Percentiles rank a stretch among this genome's conserved stretches.
These are phyloP conservation scores for Antedon mediterranea DNA, from an alignment of 53 echinoderm and acorn worm genomes.

Conservation along the genomic window DNA sequence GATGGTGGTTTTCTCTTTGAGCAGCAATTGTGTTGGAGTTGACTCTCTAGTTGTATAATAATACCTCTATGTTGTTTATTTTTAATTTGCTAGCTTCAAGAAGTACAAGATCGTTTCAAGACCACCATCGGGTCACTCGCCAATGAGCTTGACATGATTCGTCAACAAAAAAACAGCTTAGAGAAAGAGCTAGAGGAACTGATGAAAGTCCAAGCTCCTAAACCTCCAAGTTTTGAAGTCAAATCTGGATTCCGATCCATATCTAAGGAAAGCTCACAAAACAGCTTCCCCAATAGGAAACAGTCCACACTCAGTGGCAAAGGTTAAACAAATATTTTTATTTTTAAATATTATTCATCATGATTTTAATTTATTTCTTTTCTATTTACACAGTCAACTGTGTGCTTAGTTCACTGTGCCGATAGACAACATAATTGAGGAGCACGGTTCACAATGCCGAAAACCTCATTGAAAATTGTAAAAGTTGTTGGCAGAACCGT, in stretches of 20 bases:
- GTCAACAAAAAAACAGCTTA: slow-evolving; percentile 65
- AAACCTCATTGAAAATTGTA: no score
- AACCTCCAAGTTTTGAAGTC: slow-evolving; percentile 40
- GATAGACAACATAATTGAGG: no score
- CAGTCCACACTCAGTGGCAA: slow-evolving; percentile 45
- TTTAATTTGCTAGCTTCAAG: slow-evolving; percentile 32
- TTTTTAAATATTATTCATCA: background rate
- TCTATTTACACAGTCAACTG: background rate
- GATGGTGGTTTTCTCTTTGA: background rate
- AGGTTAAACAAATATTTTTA: slow-evolving; percentile 17
- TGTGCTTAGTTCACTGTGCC: no score
- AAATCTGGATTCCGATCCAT: background rate
- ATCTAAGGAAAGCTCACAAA: background rate
- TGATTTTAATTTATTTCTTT: background rate
- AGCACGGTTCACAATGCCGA: no score
- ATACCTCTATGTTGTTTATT: background rate
- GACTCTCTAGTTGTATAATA: background rate
- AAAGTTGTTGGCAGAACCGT: no score
- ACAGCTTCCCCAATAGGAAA: slow-evolving; percentile 16
- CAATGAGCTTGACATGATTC: slow-evolving; percentile 73
- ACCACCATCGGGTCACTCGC: slow-evolving; percentile 73
- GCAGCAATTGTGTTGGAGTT: background rate
- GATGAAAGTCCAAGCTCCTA: slow-evolving; percentile 34
- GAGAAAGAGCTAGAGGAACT: slow-evolving; percentile 64
- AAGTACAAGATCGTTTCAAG: slow-evolving; percentile 66